phyloP scores from a whole-genome alignment of 2,888 invertebrate genomes.

The Nymphalis polychloros region DNA sequence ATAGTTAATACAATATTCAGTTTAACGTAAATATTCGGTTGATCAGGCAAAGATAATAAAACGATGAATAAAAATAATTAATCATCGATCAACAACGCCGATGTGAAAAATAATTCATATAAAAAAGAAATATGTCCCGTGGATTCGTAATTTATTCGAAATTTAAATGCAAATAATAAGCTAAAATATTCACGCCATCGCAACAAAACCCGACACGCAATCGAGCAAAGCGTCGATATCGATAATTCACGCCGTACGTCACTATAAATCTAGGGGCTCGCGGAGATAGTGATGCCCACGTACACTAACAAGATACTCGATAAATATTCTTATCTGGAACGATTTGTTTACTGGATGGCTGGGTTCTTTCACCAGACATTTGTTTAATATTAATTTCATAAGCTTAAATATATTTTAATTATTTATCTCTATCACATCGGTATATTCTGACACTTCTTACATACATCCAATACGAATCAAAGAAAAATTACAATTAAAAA shows the following conservation, averaged over 20 bases:
- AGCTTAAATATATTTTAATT: not conserved
- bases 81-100: not conserved
- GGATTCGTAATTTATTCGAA: conserved; percentile 36
- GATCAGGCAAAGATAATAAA: not conserved
- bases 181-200: conserved; percentile 47
- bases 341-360: conserved; percentile 51
- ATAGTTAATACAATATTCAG: not conserved
- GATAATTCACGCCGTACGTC: conserved; percentile 75
- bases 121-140: conserved; percentile 13
- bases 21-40: not conserved
- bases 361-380: conserved; percentile 1
- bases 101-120: conserved; percentile 2
- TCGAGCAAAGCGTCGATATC: conserved; percentile 58
- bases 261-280: conserved; percentile 74
- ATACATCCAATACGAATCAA: too few species aligned
- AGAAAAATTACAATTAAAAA: too few species aligned
- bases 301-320: conserved; percentile 65
- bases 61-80: conserved; percentile 5
- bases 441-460: too few species aligned
- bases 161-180: conserved; percentile 47
- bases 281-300: conserved; percentile 78
- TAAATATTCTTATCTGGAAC: conserved; percentile 62
- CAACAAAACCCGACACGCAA: conserved; percentile 52
- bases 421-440: too few species aligned
- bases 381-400: not conserved